These are phyloP conservation scores for Alethe diademata DNA, from an alignment of 2,113 vertebrate genomes.

Conservation along the genomic window DNA sequence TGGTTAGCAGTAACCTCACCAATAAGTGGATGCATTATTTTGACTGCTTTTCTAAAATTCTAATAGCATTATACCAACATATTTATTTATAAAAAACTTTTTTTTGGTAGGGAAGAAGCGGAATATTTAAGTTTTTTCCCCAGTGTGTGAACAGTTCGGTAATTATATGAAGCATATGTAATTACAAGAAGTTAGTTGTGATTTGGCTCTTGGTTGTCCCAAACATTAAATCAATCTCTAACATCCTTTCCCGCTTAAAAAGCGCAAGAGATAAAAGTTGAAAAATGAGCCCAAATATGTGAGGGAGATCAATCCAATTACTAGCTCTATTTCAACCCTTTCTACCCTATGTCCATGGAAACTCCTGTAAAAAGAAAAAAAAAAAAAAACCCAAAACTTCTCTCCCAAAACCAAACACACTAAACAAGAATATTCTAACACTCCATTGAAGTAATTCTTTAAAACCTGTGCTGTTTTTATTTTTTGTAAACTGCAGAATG, in stretches of 20 bases:
- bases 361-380: neutral
- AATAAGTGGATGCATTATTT: neutral
- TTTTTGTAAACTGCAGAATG: neutral
- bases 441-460: neutral
- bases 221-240: neutral
- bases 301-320: neutral
- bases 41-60: neutral
- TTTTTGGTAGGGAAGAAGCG: rapidly evolving
- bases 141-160: neutral
- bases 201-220: neutral
- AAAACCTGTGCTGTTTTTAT: neutral
- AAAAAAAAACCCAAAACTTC: no score
- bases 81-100: neutral
- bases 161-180: neutral
- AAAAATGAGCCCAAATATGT: neutral
- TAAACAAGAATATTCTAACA: neutral
- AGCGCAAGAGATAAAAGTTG: neutral
- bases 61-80: neutral
- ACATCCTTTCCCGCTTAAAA: neutral
- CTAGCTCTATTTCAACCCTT: neutral
- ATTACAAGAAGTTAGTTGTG: neutral
- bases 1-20: neutral
- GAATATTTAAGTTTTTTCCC: neutral
- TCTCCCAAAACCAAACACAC: neutral
- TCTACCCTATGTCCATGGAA: neutral